Evolutionary conservation across 2,888 invertebrate species (phyloP).

Genomic region (Euplagia quadripunctaria): DNA sequence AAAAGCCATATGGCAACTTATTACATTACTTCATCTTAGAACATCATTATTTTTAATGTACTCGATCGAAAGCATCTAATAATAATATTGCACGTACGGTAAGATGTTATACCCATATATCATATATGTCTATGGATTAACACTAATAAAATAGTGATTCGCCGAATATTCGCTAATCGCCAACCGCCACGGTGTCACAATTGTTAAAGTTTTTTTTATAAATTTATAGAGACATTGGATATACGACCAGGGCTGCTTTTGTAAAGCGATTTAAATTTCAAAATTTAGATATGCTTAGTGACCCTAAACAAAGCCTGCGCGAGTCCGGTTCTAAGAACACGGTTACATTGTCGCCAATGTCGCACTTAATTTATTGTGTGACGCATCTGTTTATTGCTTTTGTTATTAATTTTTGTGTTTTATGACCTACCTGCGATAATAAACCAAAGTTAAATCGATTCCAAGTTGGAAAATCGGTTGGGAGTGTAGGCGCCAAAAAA

Average conservation of each 20-base stretch:
- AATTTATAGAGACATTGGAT: not conserved
- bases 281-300: slow-evolving; percentile 15
- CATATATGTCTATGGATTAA: no score
- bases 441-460: slow-evolving; percentile 10
- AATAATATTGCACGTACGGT: no score
- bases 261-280: not conserved
- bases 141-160: no score
- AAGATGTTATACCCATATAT: no score
- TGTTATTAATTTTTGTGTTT: slow-evolving; percentile 56
- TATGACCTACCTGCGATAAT: slow-evolving; percentile 40
- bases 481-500: slow-evolving; percentile 5
- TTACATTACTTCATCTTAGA: no score
- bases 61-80: no score
- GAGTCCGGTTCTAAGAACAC: slow-evolving; percentile 63
- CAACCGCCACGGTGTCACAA: no score
- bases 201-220: no score
- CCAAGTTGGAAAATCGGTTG: not conserved
- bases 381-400: slow-evolving; percentile 56
- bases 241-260: not conserved
- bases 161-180: no score
- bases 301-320: slow-evolving; percentile 36
- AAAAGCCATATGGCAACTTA: no score
- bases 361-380: slow-evolving; percentile 67
- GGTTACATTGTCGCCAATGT: slow-evolving; percentile 68
- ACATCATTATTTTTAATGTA: no score